These are phyloP conservation scores for Ahaetulla prasina DNA, from an alignment of 2,113 vertebrate genomes.

Conservation along the genomic window DNA sequence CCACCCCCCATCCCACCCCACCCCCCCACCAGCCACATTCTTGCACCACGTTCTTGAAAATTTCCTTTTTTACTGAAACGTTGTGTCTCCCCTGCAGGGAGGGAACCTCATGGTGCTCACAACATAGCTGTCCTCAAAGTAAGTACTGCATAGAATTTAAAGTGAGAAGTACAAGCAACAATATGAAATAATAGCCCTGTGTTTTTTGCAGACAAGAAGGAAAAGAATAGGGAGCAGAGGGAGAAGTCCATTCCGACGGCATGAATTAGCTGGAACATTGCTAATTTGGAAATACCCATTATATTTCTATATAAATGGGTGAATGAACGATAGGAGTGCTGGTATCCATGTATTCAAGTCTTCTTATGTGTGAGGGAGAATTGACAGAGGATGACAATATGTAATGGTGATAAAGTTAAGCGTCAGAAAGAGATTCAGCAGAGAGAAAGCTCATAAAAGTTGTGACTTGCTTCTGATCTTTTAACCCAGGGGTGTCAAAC, in stretches of 20 bases:
- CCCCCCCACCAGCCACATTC: too few species aligned
- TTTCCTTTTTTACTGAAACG: neutral
- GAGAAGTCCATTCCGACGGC: neutral
- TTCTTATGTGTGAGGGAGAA: neutral
- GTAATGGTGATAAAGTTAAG: neutral
- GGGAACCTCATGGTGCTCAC: neutral
- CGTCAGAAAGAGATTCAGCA: neutral
- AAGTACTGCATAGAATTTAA: neutral
- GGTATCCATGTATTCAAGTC: neutral
- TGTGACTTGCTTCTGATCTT: slow-evolving; percentile 28
- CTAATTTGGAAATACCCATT: neutral
- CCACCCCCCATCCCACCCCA: too few species aligned
- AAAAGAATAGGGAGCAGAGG: neutral
- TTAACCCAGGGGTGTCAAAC: too few species aligned
- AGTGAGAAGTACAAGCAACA: neutral
- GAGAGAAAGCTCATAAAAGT: neutral
- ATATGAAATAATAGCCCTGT: neutral
- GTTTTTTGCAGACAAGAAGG: neutral
- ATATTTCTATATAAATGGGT: neutral
- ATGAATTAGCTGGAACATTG: neutral
- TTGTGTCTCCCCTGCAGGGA: neutral
- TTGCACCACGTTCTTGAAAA: neutral
- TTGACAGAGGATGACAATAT: neutral
- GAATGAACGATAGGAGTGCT: neutral
- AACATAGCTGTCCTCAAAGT: neutral